phyloP scores from a whole-genome alignment of 2,797 vertebrate genomes.

The Sebastes trivittatus region DNA sequence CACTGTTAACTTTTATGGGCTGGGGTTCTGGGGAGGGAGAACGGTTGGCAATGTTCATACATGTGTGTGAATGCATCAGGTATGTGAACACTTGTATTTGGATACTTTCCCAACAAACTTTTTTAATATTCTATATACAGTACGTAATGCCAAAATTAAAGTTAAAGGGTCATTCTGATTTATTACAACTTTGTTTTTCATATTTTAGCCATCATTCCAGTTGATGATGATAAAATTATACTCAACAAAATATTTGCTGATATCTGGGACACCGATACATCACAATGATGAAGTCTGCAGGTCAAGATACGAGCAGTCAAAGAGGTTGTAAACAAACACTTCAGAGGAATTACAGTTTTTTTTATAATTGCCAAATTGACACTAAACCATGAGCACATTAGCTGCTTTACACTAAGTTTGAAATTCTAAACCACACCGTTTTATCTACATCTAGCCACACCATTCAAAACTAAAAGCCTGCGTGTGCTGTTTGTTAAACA shows the following conservation, averaged over 20 bases:
- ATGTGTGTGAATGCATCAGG: not conserved
- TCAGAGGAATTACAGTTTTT: not conserved
- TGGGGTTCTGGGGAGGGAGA: not conserved
- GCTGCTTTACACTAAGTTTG: no score
- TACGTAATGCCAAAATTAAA: not conserved
- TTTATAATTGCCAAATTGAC: not conserved
- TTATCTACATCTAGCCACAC: not conserved
- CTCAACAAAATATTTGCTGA: not conserved
- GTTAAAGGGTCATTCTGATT: not conserved
- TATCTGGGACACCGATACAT: not conserved
- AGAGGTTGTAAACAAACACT: not conserved
- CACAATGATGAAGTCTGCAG: not conserved
- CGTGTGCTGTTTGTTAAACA: not conserved
- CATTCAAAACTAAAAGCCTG: not conserved
- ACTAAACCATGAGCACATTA: not conserved
- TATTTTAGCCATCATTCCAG: not conserved
- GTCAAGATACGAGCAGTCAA: not conserved
- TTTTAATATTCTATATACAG: not conserved
- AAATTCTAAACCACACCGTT: not conserved
- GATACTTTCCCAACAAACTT: not conserved
- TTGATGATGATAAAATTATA: not conserved
- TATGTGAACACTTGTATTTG: not conserved
- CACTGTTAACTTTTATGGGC: slow-evolving; percentile 28
- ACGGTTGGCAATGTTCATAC: not conserved
- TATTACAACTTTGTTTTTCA: not conserved